Evolutionary conservation across 2,888 invertebrate species (phyloP).

Genomic region (Eremobia ochroleuca): DNA sequence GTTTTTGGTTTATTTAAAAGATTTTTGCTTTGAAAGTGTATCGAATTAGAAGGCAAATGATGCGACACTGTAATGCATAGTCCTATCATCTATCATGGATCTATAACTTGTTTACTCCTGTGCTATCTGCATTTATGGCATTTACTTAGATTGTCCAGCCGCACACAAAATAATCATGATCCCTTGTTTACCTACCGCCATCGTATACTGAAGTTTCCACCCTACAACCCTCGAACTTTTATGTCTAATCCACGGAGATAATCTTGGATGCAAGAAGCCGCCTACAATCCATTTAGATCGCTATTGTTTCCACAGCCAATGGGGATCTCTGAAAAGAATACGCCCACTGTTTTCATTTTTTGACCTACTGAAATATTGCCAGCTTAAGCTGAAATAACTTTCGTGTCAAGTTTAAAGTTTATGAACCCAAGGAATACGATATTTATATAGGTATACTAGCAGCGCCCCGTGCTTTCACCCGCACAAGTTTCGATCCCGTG

Average conservation of each 20-base stretch:
- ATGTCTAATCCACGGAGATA: neutral
- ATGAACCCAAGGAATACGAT: neutral
- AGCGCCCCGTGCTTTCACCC: no score
- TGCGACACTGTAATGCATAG: neutral
- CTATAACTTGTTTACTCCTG: neutral
- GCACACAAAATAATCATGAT: no score
- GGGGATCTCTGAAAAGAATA: conserved; percentile 10
- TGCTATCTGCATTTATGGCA: neutral
- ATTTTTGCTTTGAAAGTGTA: neutral
- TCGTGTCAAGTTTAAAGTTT: neutral
- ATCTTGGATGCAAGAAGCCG: conserved; percentile 12
- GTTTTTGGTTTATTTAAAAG: neutral
- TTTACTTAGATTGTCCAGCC: no score
- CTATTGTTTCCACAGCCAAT: conserved; percentile 26
- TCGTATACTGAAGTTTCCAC: neutral
- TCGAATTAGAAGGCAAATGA: neutral
- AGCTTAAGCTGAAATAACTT: neutral
- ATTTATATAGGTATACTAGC: no score
- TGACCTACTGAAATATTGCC: neutral
- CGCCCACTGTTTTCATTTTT: conserved; percentile 25
- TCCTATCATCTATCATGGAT: neutral
- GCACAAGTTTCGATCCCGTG: no score
- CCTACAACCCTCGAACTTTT: conserved; percentile 2
- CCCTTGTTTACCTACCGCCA: neutral
- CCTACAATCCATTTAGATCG: neutral